These are phyloP conservation scores for Numenius arquata DNA, from an alignment of 2,113 vertebrate species.

Conservation along the genomic window DNA sequence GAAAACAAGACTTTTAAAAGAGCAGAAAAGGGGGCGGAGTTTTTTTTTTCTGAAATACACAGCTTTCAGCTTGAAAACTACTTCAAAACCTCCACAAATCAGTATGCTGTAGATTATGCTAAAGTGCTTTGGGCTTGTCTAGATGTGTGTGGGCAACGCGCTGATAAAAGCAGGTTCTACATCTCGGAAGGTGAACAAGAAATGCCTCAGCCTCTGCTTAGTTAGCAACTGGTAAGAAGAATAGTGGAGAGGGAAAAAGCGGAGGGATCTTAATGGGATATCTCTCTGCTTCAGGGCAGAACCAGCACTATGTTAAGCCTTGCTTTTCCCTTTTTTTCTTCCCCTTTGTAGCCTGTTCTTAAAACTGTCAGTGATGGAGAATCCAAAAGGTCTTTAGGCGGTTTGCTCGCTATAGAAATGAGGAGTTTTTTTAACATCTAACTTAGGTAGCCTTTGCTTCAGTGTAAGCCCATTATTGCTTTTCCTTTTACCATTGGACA, in stretches of 20 bases:
- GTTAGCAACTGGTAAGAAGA: not conserved
- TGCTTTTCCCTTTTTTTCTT: not conserved
- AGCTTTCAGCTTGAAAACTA: not conserved
- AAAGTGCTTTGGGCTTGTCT: not conserved
- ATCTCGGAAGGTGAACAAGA: not conserved
- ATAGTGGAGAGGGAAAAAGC: not conserved
- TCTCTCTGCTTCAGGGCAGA: not conserved
- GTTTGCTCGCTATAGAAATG: not conserved
- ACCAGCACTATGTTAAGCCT: not conserved
- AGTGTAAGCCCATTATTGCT: not conserved
- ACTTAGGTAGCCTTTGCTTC: not conserved
- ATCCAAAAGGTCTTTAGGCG: not conserved
- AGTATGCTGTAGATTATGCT: not conserved
- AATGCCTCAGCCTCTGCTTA: not conserved
- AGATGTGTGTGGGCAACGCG: fast-evolving
- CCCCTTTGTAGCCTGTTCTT: not conserved
- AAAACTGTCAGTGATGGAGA: not conserved
- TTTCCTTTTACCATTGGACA: not conserved
- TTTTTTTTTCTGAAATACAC: not conserved
- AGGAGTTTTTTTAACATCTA: not conserved
- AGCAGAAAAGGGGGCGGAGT: not conserved
- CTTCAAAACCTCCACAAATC: not conserved
- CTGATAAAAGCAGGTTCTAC: not conserved
- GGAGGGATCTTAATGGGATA: not conserved
- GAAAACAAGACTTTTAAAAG: not conserved